phyloP scores from a whole-genome alignment of 2,797 vertebrate species.

The Gila robusta region DNA sequence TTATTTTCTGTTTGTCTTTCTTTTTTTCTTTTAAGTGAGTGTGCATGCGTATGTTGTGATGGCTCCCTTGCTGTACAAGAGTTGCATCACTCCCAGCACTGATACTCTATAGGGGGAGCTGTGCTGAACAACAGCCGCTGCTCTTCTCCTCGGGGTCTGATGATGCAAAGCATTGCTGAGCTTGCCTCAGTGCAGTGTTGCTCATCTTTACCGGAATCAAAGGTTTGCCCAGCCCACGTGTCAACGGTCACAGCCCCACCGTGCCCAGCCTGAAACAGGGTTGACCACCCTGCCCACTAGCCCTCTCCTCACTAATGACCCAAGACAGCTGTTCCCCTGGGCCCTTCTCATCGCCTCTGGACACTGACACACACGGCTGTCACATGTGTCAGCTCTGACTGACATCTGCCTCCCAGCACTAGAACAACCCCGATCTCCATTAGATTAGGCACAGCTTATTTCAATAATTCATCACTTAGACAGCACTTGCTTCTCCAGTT shows the following conservation, averaged over 20 bases:
- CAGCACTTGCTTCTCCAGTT: constrained; percentile 39
- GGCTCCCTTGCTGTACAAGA: constrained; percentile 50
- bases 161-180: constrained; percentile 66
- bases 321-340: constrained; percentile 52
- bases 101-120: constrained; percentile 64
- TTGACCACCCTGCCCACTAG: constrained; percentile 39
- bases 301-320: constrained; percentile 60
- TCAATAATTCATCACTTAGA: constrained; percentile 63
- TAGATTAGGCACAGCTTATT: constrained; percentile 57
- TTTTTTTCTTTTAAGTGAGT: constrained; percentile 31
- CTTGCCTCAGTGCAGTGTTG: constrained; percentile 63
- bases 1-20: constrained; percentile 6
- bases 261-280: constrained; percentile 7
- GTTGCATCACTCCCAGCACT: constrained; percentile 64
- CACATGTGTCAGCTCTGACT: constrained; percentile 59
- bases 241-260: constrained; percentile 51
- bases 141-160: constrained; percentile 64
- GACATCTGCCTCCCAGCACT: constrained; percentile 61
- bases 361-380: constrained; percentile 57
- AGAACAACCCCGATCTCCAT: constrained; percentile 40
- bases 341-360: constrained; percentile 46
- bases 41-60: constrained; percentile 51
- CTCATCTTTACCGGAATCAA: constrained; percentile 4
- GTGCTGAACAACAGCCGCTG: constrained; percentile 56
- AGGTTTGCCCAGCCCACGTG: constrained; percentile 27